Evolutionary conservation across 2,113 vertebrate genomes (phyloP), one percentile per base, ranked within the genome.

Genomic region (Orycteropus afer): DNA sequence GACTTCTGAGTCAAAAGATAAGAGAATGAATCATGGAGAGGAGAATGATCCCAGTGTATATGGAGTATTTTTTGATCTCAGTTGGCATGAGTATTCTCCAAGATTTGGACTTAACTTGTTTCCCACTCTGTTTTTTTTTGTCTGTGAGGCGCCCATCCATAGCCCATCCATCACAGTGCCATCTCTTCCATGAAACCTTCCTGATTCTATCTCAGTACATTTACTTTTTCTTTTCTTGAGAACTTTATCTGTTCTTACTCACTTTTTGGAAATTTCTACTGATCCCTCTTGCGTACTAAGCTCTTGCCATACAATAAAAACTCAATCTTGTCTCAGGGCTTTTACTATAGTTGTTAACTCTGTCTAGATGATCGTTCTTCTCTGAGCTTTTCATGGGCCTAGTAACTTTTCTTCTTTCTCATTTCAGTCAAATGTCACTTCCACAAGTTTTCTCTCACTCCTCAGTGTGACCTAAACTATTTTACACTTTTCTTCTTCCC

Each of bases 91-190:
- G 2, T 14, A 1, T 37, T 49, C 63, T 67, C 63, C 3, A 49
- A 55, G 42, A 40, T 40, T 13, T 74, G 23, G 3, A 45, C 10
- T 65, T 32, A 32, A 59, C 18, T 45, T 7, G 6, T 29, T 85
- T 61, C 18, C 81, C 53, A 11, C 32, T 22, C n/a, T 14, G 9
- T 25, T 22, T 22, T 25, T 61, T 27, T 81, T 29, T 47, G 17
- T 32, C 53, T 40, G 23, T n/a, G 34, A 40, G 49, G 12, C 57
- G 59, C 6, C 14, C 12, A 3, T 47, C 25, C 1, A 37, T 25
- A 73, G 9, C 3, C 12, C 1, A 1, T 37, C 1, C 4, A 9
- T 63, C 34, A 42, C 40, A 25, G 37, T 2, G 9, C 55, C 29
- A 32, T 34, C 42, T 71, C 40, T n/a, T 27, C 27, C 29, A 86